These are phyloP conservation scores for Jacana jacana DNA, from an alignment of 2,113 vertebrate genomes.

Conservation along the genomic window DNA sequence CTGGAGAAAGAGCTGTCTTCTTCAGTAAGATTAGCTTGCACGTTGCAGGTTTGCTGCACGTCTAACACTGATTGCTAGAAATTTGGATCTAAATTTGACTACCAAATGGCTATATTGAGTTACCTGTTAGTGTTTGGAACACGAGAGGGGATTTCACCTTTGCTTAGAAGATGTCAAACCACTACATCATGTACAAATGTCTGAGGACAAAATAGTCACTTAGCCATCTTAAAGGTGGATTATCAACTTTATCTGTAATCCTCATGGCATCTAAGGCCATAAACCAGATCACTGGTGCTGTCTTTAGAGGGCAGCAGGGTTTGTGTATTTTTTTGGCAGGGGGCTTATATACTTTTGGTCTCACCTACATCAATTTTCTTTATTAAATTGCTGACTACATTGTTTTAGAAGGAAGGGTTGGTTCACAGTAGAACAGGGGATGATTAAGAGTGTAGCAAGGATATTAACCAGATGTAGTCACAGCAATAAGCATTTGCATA, in stretches of 20 bases:
- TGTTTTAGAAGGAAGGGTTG: background rate
- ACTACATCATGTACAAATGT: background rate
- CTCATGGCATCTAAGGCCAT: background rate
- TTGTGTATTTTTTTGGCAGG: background rate
- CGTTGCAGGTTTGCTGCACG: background rate
- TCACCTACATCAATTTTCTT: background rate
- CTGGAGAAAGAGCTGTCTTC: background rate
- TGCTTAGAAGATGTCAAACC: background rate
- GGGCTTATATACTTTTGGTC: background rate
- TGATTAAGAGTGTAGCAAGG: background rate
- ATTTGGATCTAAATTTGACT: background rate
- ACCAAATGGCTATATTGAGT: background rate
- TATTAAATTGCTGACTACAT: background rate
- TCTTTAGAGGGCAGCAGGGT: background rate
- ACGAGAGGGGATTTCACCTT: background rate
- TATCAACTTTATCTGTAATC: background rate
- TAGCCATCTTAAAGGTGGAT: background rate
- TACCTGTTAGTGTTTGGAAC: background rate
- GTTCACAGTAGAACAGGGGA: background rate
- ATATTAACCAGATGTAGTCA: background rate
- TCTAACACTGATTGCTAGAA: background rate
- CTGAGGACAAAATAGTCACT: background rate
- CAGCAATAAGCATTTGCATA: background rate
- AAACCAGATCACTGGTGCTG: background rate
- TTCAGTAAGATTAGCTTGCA: background rate